Conservation (phyloP, 1,140 invertebrate species). For the Euschistus heros region DNA sequence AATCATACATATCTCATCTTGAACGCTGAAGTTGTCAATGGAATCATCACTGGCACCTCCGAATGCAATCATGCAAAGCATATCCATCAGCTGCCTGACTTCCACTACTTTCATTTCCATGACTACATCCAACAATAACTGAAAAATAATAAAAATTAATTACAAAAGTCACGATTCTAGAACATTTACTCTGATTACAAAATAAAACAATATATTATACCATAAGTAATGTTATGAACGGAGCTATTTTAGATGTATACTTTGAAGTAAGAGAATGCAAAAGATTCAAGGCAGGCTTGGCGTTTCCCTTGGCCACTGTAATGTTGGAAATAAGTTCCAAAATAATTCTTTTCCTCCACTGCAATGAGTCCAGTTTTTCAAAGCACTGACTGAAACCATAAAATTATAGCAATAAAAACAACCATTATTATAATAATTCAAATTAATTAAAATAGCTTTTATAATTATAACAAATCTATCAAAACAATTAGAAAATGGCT, state of each 20-base stretch:
- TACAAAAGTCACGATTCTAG: no score
- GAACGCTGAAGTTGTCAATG: constrained; percentile 35
- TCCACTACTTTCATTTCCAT: constrained; percentile 45
- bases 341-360: constrained; percentile 29
- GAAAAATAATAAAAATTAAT: constrained; percentile 10
- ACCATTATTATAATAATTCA: no score
- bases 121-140: constrained; percentile 45
- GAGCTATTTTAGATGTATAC: constrained; percentile 27
- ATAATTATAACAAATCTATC: no score
- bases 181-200: background rate
- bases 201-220: constrained; percentile 15
- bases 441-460: no score
- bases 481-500: no score
- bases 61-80: constrained; percentile 43
- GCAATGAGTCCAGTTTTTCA: constrained; percentile 22
- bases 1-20: constrained; percentile 48
- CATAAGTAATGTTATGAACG: constrained; percentile 26
- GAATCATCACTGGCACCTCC: constrained; percentile 37
- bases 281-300: constrained; percentile 26
- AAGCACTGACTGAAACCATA: constrained; percentile 28
- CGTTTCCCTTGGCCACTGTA: constrained; percentile 24
- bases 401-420: background rate
- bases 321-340: constrained; percentile 27
- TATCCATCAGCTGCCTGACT: constrained; percentile 41
- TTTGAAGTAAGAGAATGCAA: constrained; percentile 26